Base-by-base conservation (phyloP, 37 sponge, comb jelly and placozoan species). In the Agelas oroides region DNA sequence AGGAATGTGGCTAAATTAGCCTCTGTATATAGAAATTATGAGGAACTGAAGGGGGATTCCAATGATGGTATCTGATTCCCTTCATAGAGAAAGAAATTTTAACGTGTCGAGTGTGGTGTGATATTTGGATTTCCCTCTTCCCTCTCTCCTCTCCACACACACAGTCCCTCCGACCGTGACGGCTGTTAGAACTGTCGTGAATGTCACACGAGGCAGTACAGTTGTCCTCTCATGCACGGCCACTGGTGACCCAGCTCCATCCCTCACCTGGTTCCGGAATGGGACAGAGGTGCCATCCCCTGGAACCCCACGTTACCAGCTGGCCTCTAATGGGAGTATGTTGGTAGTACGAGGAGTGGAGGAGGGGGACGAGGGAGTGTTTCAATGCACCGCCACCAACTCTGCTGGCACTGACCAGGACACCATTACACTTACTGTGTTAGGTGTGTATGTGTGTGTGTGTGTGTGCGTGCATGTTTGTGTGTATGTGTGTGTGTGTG, bases 361-460 rank as follows among this genome's bases (percentile, higher is more conserved):
- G 13, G 52, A 66, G 30, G 71, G 33, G 24, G 90, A 89, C 46
- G 91, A 85, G 54, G 91, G 91, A 1, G 53, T 61, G 40, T 90
- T 76, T 55, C 59, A 5, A 28, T 90, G 91, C 32, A 56, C 5
- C 1, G 91, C 85, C 70, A 64, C 62, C 53, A 90, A 85, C 53
- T 14, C 77, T 30, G 86, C 79, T 1, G 92, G 92, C 6, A 61
- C 21, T 28, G 58, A 27, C 53, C 52, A 40, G 21, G 84, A 35
- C 64, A 73, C 39, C 21, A 33, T 84, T 35, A 64, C 65, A 40
- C 59, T 89, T 0, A 46, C 5, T 62, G 74, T 89, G 13, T 17
- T 61, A n/a, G 71, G 90, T 89, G 30, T 25, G 84, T 64, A 2
- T 11, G 17, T 31, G 5, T 46, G 12, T 20, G 67, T 78, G n/a